A percentile compares a stretch with the other conserved stretches of the same genome.
phyloP scores from a whole-genome alignment of 2,888 invertebrate species.

The Phytoseiulus persimilis region DNA sequence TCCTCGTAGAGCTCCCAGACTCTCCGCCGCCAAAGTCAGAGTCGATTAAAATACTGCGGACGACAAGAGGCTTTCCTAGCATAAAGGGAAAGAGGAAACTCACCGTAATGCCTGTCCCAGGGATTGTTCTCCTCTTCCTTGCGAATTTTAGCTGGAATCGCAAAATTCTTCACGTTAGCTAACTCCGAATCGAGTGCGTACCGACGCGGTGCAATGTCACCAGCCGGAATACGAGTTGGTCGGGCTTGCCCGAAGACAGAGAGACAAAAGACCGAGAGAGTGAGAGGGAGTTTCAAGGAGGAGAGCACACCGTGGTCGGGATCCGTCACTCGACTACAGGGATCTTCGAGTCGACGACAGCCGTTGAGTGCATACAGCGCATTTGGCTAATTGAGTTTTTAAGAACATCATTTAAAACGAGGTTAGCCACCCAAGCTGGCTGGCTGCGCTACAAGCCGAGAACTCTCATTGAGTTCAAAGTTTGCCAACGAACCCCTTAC shows the following conservation, averaged over 20 bases:
- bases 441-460: background rate
- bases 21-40: background rate
- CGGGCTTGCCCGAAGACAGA: background rate
- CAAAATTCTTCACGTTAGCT: background rate
- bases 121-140: slow-evolving; percentile 33
- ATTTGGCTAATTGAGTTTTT: slow-evolving; percentile 39
- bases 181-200: too few relatives aligned
- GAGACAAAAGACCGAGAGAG: background rate
- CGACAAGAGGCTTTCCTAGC: too few relatives aligned
- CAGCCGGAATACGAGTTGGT: background rate
- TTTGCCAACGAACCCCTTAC: slow-evolving; percentile 26
- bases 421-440: background rate
- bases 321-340: background rate
- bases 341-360: background rate
- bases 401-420: slow-evolving; percentile 38
- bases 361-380: background rate
- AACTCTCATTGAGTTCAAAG: slow-evolving; percentile 24
- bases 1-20: background rate
- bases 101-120: slow-evolving; percentile 33
- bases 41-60: too few relatives aligned
- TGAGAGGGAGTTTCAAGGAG: background rate
- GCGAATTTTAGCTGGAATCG: slow-evolving; percentile 15
- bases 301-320: background rate
- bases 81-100: background rate
- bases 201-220: too few relatives aligned